These are phyloP conservation scores for Centropyge bicolor DNA, from an alignment of 2,797 vertebrate genomes.

Conservation along the genomic window DNA sequence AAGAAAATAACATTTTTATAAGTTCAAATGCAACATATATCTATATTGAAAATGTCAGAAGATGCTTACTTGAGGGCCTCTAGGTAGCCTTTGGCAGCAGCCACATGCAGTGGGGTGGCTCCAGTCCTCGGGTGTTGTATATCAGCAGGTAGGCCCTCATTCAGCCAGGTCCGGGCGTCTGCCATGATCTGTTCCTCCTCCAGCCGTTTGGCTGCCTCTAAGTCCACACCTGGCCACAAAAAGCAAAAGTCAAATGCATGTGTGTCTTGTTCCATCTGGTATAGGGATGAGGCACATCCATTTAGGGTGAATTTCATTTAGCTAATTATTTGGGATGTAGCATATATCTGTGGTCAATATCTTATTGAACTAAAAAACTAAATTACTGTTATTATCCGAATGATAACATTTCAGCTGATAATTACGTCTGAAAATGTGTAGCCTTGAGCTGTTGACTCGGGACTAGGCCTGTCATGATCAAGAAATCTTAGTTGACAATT, in stretches of 20 bases:
- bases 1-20: background rate
- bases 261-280: background rate
- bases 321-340: background rate
- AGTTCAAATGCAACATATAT: background rate
- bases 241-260: background rate
- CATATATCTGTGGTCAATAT: background rate
- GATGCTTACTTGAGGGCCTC: slow-evolving; percentile 89
- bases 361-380: background rate
- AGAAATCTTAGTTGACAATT: too few relatives aligned
- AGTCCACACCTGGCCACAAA: slow-evolving; percentile 85
- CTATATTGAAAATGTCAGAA: background rate
- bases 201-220: slow-evolving; percentile 88
- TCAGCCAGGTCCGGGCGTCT: slow-evolving; percentile 90
- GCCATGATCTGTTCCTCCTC: slow-evolving; percentile 91
- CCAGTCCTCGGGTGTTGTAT: slow-evolving; percentile 87
- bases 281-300: background rate
- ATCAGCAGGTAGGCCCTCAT: slow-evolving; percentile 84
- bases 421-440: background rate
- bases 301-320: background rate
- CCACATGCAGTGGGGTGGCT: slow-evolving; percentile 92
- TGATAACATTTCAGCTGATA: background rate
- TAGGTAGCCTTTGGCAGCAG: slow-evolving; percentile 93
- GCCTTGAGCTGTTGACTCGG: background rate
- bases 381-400: background rate
- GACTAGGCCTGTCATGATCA: too few relatives aligned